Conservation (phyloP, 2,888 invertebrate genomes). For the Campoplex capitator region DNA sequence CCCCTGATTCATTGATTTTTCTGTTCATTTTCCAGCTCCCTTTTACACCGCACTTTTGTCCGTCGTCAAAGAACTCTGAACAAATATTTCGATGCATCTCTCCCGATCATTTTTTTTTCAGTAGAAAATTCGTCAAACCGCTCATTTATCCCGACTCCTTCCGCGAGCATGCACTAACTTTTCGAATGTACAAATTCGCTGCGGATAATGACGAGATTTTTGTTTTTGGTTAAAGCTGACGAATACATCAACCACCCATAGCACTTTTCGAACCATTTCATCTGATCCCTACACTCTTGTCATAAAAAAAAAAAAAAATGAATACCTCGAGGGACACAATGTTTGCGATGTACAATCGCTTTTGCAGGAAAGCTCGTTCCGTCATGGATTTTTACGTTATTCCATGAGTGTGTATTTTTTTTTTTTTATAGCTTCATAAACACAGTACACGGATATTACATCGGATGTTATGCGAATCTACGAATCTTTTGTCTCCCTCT, state of each 20-base stretch:
- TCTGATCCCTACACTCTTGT: constrained; percentile 25
- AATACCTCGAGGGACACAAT: constrained; percentile 32
- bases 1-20: neutral
- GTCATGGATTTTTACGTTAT: constrained; percentile 39
- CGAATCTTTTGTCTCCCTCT: constrained; percentile 9
- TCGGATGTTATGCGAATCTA: constrained; percentile 62
- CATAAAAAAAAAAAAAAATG: constrained; percentile 34
- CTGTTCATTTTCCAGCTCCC: neutral
- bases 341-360: constrained; percentile 31
- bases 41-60: neutral
- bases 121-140: neutral
- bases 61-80: neutral
- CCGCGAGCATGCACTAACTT: neutral
- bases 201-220: neutral
- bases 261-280: constrained; percentile 1
- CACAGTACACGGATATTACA: constrained; percentile 72
- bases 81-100: neutral
- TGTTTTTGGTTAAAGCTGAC: neutral
- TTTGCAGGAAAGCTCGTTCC: constrained; percentile 27
- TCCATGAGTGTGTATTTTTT: constrained; percentile 9
- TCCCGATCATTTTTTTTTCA: neutral
- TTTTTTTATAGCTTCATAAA: constrained; percentile 74
- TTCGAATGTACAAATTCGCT: neutral
- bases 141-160: neutral
- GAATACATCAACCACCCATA: neutral